Evolutionary conservation across 2,797 vertebrate species (phyloP).

Genomic region (Chelidonichthys spinosus): DNA sequence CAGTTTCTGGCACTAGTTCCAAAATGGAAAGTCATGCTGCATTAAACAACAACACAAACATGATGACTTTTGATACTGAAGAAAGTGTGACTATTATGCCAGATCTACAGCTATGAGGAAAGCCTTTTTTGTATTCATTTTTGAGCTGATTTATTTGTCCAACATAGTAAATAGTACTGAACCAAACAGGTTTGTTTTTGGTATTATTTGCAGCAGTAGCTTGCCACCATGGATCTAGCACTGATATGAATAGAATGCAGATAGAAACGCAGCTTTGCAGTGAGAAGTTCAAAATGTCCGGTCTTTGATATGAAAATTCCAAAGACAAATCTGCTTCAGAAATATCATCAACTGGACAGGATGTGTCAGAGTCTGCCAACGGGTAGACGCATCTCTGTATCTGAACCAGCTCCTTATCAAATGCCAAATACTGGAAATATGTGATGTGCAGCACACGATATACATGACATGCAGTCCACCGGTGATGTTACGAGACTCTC

Average conservation of each 20-base stretch:
- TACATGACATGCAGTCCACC: conserved; percentile 36
- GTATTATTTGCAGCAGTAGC: neutral
- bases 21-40: neutral
- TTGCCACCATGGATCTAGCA: conserved; percentile 10
- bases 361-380: conserved; percentile 36
- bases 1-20: neutral
- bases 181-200: neutral
- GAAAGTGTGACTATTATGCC: neutral
- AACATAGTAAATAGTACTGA: neutral
- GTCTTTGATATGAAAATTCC: conserved; percentile 40
- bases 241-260: conserved; percentile 27
- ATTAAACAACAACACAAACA: neutral
- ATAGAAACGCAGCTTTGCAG: conserved; percentile 6
- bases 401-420: conserved; percentile 54
- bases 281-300: conserved; percentile 12
- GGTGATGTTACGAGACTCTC: conserved; percentile 37
- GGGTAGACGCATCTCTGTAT: conserved; percentile 31
- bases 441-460: conserved; percentile 44
- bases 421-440: conserved; percentile 40
- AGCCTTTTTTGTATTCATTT: neutral
- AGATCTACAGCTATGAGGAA: neutral
- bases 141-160: too few relatives aligned
- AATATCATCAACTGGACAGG: conserved; percentile 33
- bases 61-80: neutral
- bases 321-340: conserved; percentile 46